Conservation (phyloP, 1,140 invertebrate species). For the Meloidogyne exigua region DNA sequence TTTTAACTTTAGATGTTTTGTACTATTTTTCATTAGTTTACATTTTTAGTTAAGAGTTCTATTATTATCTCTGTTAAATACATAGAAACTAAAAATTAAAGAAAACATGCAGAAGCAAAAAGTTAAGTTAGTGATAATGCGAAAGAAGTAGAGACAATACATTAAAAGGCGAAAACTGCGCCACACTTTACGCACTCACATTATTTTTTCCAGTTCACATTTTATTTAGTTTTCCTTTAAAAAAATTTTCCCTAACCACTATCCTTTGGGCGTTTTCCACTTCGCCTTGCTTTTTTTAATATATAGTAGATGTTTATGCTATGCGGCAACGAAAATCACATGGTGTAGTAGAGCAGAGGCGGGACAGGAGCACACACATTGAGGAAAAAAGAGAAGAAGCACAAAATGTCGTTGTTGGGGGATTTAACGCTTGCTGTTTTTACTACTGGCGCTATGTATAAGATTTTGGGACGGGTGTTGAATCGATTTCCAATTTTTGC, state of each 20-base stretch:
- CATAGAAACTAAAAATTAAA: not conserved
- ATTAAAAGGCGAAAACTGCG: not conserved
- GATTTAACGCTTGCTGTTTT: not conserved
- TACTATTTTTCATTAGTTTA: not conserved
- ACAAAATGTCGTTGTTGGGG: not conserved
- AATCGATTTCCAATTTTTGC: constrained; percentile 33
- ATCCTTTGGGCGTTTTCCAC: constrained; percentile 1
- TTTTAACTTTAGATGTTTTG: not conserved
- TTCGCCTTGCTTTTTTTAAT: constrained; percentile 1
- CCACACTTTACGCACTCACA: not conserved
- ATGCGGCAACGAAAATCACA: constrained; percentile 4
- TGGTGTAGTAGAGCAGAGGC: not conserved
- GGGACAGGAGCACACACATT: not conserved
- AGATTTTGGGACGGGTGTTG: constrained; percentile 11
- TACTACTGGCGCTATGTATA: not conserved
- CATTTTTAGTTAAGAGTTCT: not conserved
- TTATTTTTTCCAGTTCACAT: not conserved
- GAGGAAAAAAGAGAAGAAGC: not conserved
- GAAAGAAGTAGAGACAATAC: not conserved
- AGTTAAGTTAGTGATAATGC: not conserved
- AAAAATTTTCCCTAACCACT: constrained; percentile 1
- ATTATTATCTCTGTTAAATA: not conserved
- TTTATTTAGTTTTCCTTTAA: not conserved
- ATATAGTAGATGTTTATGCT: not conserved
- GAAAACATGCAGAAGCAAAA: not conserved